Conservation (phyloP, 2,113 vertebrate genomes). For the Porphyrio hochstetteri region DNA sequence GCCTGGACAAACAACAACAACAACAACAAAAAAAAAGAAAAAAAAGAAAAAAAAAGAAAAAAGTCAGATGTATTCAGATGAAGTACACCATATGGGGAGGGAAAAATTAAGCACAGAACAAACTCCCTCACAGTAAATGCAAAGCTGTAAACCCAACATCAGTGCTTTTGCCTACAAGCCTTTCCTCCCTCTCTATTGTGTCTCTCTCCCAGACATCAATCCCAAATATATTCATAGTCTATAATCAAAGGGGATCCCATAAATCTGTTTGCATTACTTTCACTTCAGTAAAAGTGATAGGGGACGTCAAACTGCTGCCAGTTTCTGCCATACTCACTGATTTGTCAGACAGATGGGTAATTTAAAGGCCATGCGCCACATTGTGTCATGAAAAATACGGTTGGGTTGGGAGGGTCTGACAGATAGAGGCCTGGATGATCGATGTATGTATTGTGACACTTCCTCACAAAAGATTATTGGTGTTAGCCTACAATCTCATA, state of each 20-base stretch:
- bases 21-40: not conserved
- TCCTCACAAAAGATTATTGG: constrained; percentile 42
- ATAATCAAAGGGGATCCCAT: constrained; percentile 69
- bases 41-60: not conserved
- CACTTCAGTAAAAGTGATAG: constrained; percentile 72
- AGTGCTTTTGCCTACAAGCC: constrained; percentile 3
- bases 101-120: not conserved
- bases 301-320: constrained; percentile 66
- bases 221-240: constrained; percentile 59
- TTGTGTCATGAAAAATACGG: constrained; percentile 78
- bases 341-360: constrained; percentile 81
- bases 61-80: not conserved
- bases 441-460: constrained; percentile 64
- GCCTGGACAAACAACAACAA: not conserved
- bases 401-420: constrained; percentile 41
- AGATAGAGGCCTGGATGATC: constrained; percentile 42
- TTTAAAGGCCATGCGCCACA: constrained; percentile 78
- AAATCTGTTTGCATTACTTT: constrained; percentile 77
- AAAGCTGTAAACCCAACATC: not conserved
- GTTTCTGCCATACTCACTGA: constrained; percentile 70
- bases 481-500: constrained; percentile 17
- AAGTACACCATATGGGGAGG: not conserved
- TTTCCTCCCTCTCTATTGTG: not conserved
- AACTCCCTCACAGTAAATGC: not conserved
- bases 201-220: constrained; percentile 40